Evolutionary conservation across 2,888 invertebrate genomes (phyloP), one percentile per base, ranked within the genome.

Genomic region (Tachina lurida): DNA sequence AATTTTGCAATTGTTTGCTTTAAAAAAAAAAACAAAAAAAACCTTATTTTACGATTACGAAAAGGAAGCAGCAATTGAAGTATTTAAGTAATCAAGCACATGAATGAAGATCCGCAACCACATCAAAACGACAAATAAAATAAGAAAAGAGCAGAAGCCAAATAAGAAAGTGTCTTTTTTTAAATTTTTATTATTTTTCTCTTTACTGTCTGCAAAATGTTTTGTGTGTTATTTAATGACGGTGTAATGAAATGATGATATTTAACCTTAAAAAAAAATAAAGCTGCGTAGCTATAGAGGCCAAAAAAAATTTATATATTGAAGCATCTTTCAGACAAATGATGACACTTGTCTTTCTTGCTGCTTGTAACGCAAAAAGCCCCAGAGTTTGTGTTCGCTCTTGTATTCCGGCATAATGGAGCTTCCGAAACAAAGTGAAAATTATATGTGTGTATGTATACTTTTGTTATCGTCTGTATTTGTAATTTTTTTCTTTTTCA

Each of bases 1-100:
- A 76, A 76, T 86, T 86, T 86, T 83, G 86, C 86, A 86, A 84
- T 86, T 86, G 86, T 80, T 79, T 76, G 58, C 62, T 76, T 76
- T 67, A 79, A 70, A 63, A 58, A 47, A 22, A n/a, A 19, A 73
- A 60, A 70, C 71, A 54, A 63, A 31, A 67, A 63, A 74, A 73
- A 52, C 41, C 15, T 67, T 58, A 4, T 68, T 78, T 73, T 52
- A 49, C 56, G 76, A 73, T 75, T 71, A 67, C 71, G 73, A 76
- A 83, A 83, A 75, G 83, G 79, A 86, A 86, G 58, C 71, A 79
- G 63, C 67, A 19, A 58, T 43, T 70, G 62, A 60, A 79, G 68
- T 83, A 76, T 79, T 80, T 80, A 73, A 86, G 75, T 71, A 84
- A 76, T 73, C 83, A 71, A 49, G 54, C 67, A 79, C 49, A 60